Conservation (phyloP, 2,888 invertebrate genomes). For the Halictus ligatus region DNA sequence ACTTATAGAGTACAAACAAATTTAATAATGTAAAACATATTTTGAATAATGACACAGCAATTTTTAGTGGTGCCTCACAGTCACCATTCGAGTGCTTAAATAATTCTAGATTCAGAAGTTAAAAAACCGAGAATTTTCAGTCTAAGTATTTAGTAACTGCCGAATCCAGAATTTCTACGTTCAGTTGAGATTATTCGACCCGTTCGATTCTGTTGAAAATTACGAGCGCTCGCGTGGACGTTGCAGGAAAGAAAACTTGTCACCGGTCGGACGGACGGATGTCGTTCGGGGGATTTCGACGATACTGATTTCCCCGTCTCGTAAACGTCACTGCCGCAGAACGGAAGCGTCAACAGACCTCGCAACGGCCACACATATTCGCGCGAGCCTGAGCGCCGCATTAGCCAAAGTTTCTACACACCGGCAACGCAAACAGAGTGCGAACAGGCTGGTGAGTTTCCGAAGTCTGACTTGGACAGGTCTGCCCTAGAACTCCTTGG, state of each 20-base stretch:
- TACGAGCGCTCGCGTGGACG: too few species aligned
- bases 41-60: too few species aligned
- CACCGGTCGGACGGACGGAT: neutral
- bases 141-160: too few species aligned
- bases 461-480: constrained; percentile 11
- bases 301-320: neutral
- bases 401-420: constrained; percentile 7
- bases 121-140: neutral
- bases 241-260: too few species aligned
- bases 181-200: too few species aligned
- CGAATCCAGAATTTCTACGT: too few species aligned
- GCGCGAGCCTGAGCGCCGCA: neutral
- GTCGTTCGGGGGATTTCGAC: neutral
- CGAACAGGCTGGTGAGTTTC: neutral
- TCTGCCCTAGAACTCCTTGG: constrained; percentile 4
- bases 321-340: neutral
- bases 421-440: constrained; percentile 4
- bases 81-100: too few species aligned
- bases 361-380: constrained; percentile 1
- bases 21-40: too few species aligned
- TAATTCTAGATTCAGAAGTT: neutral
- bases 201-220: too few species aligned
- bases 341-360: constrained; percentile 1
- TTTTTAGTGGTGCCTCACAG: too few species aligned
- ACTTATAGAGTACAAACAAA: too few species aligned